Evolutionary conservation across 2,797 vertebrate genomes (phyloP), one percentile per base, ranked within the genome.

Genomic region (Sebastes goodei): DNA sequence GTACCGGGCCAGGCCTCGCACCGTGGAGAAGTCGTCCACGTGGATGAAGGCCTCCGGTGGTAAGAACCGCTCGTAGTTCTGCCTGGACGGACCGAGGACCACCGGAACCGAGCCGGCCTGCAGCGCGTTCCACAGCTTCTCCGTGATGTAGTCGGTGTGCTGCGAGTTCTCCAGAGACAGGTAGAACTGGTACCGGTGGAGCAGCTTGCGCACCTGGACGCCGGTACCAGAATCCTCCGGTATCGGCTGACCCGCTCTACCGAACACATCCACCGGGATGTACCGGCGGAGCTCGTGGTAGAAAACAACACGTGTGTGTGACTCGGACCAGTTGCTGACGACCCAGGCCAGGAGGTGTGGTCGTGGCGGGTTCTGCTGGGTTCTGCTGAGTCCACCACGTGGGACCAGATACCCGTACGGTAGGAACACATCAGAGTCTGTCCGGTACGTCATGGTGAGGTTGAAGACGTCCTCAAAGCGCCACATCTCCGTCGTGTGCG

Each of bases 41-140:
- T 99, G 98, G 86, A 99, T 99, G 93, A 99, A 99, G 55, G 98
- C 96, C 32, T 97, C 91, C 0, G 96, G 88, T 0, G 98, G 98
- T 9, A 99, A 83, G 82, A 98, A 98, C 76, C 95, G 97, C 86
- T 99, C 98, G 0, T 99, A 99, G 93, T 98, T 99, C 81, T 92
- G 89, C 61, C 98, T 92, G 20, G 93, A 72, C 0, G 98, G 97
- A 7, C 98, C 98, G n/a, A 99, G 91, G 3, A 99, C 98, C 10
- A 99, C 90, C 0, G 98, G 98, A 15, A 99, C 94, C 0, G 97
- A 93, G 1, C 96, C 96, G 3, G 97, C 93, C 89, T 7, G 72
- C 5, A 99, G 90, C 1, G 98, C 96, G 11, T 99, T 98, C 98
- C 98, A 99, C 71, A 99, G 93, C 81, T 99, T 99, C 92, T 99